Base-by-base conservation (phyloP, 2,797 vertebrate species). In the Eupleurogrammus muticus region DNA sequence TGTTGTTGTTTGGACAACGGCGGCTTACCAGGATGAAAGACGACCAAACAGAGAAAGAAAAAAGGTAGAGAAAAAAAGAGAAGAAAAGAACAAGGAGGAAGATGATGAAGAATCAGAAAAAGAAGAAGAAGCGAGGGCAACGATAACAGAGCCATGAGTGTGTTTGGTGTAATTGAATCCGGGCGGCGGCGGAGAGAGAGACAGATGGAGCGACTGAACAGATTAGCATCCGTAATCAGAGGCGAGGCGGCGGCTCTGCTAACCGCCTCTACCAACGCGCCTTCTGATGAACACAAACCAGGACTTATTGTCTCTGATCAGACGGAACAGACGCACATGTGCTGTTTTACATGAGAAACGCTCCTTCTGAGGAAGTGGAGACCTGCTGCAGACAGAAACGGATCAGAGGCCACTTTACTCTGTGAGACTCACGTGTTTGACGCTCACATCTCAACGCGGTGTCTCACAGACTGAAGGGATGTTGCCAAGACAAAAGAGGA, bases 141-240 rank as follows among this genome's bases (percentile, higher is more conserved):
- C 57, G 50, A 78, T 34, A 38, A 55, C 51, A 50, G 67, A 73
- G 28, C 14, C 50, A 61, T 9, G 54, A 55, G 67, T 13, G 70
- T 47, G 71, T 54, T 55, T 64, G 79, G 38, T 60, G 75, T 79
- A 74, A 74, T 69, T 82, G 79, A 77, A 69, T 77, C 64, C 66
- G 68, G 66, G 79, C 74, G 40, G 52, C n/a, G 28, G 56, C 11
- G 52, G 46, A 60, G 69, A 62, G 68, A 70, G 50, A 68, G 70
- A 80, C 91, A 93, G 90, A 92, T 92, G 92, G 89, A 89, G 60
- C 76, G 86, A 90, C 76, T 84, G 77, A 84, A 47, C 77, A 80
- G 84, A 92, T 91, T 91, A 89, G 80, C 91, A 91, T 88, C 83
- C 68, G 72, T 91, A 91, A 93, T 93, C 88, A 91, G 81, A 90